phyloP scores from a whole-genome alignment of 2,888 invertebrate genomes.

The Mellilla xanthometata region DNA sequence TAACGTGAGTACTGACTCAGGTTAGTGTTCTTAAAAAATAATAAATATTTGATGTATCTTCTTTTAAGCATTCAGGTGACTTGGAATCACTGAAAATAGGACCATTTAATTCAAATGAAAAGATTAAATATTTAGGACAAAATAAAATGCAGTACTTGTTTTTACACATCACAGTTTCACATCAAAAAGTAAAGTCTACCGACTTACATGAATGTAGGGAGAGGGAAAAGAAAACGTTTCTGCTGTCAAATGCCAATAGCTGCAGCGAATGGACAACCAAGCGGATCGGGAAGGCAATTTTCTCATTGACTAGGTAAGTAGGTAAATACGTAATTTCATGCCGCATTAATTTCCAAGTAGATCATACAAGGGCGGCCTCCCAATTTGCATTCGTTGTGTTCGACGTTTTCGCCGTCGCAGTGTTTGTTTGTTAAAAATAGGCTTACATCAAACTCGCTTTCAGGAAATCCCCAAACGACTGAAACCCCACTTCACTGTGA shows the following conservation, averaged over 20 bases:
- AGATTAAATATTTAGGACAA: no score
- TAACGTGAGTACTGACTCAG: no score
- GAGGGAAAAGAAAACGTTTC: slow-evolving; percentile 13
- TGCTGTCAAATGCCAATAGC: slow-evolving; percentile 64
- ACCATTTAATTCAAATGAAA: no score
- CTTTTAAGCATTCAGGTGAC: no score
- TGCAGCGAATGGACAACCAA: slow-evolving; percentile 61
- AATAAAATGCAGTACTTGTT: no score
- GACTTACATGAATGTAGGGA: no score
- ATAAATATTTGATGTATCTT: no score
- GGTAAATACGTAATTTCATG: slow-evolving; percentile 79
- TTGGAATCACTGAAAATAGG: no score
- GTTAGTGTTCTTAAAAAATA: no score
- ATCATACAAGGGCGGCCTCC: slow-evolving; percentile 51
- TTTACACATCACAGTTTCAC: no score
- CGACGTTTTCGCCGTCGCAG: slow-evolving; percentile 2
- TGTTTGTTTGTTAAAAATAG: slow-evolving; percentile 13
- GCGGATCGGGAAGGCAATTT: slow-evolving; percentile 70
- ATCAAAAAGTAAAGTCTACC: no score
- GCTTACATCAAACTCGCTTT: slow-evolving; percentile 6
- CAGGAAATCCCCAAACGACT: neutral
- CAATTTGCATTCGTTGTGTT: slow-evolving; percentile 48
- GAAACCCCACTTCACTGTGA: no score
- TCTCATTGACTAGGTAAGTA: slow-evolving; percentile 74
- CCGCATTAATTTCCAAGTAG: slow-evolving; percentile 66